Conservation (phyloP, 2,113 vertebrate species). For the Alouatta palliata region DNA sequence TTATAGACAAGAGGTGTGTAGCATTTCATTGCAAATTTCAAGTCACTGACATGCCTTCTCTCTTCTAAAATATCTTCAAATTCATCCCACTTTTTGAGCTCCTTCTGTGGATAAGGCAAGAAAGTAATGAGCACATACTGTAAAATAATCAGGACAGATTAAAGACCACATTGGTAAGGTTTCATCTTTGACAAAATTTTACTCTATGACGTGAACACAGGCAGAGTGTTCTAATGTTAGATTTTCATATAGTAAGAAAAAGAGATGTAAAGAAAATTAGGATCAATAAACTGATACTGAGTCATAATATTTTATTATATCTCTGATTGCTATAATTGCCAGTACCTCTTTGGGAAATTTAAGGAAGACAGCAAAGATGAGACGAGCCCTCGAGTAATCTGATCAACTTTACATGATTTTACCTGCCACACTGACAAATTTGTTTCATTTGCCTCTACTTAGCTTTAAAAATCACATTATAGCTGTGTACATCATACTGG, state of each 20-base stretch:
- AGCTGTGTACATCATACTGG: too few relatives aligned
- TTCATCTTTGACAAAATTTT: background rate
- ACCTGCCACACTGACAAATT: background rate
- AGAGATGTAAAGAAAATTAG: background rate
- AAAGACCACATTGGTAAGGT: background rate
- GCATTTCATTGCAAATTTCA: constrained; percentile 94
- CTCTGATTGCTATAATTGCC: background rate
- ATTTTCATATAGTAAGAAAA: background rate
- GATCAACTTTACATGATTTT: background rate
- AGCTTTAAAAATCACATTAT: constrained; percentile 32
- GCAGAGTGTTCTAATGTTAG: background rate
- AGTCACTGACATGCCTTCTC: constrained; percentile 92
- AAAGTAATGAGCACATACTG: constrained; percentile 53
- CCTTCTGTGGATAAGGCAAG: constrained; percentile 84
- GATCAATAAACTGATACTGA: background rate
- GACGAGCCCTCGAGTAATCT: background rate
- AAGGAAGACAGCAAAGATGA: background rate
- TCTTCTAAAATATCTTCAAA: constrained; percentile 97
- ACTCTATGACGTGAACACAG: background rate
- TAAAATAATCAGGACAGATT: background rate
- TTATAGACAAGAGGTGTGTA: constrained; percentile 93
- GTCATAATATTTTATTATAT: background rate
- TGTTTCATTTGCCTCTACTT: background rate
- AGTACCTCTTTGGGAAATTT: background rate
- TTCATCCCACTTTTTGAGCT: constrained; percentile 94